A percentile compares a stretch with the other conserved stretches of the same genome.
Conservation (phyloP, 2,888 invertebrate genomes). For the Melinaea marsaeus region DNA sequence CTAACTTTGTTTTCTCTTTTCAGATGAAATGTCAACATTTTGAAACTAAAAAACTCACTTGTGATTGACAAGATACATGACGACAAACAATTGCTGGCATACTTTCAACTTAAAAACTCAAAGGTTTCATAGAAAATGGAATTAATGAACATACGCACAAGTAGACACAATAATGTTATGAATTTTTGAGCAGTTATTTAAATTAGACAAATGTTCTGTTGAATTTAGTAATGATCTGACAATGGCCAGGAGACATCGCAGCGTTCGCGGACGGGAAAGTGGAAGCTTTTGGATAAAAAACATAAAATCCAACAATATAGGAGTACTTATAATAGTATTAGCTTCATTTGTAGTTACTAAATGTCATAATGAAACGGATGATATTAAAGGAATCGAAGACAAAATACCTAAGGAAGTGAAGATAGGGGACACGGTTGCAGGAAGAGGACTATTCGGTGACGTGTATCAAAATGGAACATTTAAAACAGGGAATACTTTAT, state of each 20-base stretch:
- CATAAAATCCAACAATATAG: slow-evolving; percentile 30
- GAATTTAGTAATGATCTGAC: slow-evolving; percentile 52
- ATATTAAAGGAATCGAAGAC: slow-evolving; percentile 37
- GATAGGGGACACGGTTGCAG: slow-evolving; percentile 56
- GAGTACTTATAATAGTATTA: slow-evolving; percentile 49
- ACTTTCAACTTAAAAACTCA: slow-evolving; percentile 44
- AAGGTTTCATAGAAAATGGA: slow-evolving; percentile 47
- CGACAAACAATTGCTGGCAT: slow-evolving; percentile 31
- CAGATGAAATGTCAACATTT: slow-evolving; percentile 43
- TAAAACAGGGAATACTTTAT: slow-evolving; percentile 81
- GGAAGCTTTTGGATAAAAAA: slow-evolving; percentile 20
- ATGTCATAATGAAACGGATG: slow-evolving; percentile 44
- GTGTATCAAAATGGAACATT: slow-evolving; percentile 69
- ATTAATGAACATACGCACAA: slow-evolving; percentile 37
- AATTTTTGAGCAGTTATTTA: slow-evolving; percentile 38
- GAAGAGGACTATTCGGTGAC: slow-evolving; percentile 57
- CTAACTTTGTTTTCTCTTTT: slow-evolving; percentile 40
- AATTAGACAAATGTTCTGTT: slow-evolving; percentile 32
- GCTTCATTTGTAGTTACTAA: slow-evolving; percentile 42
- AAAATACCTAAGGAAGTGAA: slow-evolving; percentile 55
- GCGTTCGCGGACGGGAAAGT: slow-evolving; percentile 23
- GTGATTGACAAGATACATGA: slow-evolving; percentile 24
- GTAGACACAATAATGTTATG: slow-evolving; percentile 33
- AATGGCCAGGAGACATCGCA: slow-evolving; percentile 44
- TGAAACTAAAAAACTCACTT: slow-evolving; percentile 15